A percentile compares a stretch with the other conserved stretches of the same genome.
phyloP scores from a whole-genome alignment of 2,888 invertebrate genomes.

The Entomobrya multifasciata region DNA sequence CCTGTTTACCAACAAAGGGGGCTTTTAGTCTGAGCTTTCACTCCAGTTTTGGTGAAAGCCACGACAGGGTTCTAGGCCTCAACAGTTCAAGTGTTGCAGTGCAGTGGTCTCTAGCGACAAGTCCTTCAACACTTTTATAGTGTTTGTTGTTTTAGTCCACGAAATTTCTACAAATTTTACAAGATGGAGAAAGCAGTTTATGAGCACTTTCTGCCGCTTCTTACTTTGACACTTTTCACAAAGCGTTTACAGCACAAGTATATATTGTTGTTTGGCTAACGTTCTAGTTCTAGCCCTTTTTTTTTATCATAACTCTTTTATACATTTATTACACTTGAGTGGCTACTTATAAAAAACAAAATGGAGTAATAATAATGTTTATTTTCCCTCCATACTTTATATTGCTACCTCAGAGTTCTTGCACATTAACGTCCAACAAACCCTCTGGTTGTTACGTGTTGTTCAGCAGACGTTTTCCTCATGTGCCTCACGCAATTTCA shows the following conservation, averaged over 20 bases:
- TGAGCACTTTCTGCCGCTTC: background rate
- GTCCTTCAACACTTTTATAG: no score
- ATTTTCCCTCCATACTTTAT: constrained; percentile 5
- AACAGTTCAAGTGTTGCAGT: no score
- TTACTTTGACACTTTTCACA: background rate
- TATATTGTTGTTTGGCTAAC: no score
- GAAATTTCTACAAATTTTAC: no score
- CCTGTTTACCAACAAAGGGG: no score
- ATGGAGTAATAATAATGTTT: constrained; percentile 48
- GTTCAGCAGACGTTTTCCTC: background rate
- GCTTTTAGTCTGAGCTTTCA: no score
- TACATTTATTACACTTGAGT: constrained; percentile 53
- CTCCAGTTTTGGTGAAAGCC: no score
- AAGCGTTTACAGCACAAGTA: no score
- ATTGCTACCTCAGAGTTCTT: background rate
- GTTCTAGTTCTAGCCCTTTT: background rate
- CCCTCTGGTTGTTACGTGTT: constrained; percentile 10
- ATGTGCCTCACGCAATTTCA: constrained; percentile 28
- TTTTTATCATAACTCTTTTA: constrained; percentile 55
- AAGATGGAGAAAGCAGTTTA: background rate
- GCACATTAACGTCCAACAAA: constrained; percentile 12
- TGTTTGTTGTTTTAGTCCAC: no score
- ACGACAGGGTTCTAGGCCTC: no score
- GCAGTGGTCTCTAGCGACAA: no score
- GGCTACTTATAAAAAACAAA: constrained; percentile 37